Evolutionary conservation across 2,888 invertebrate genomes (phyloP), one percentile per base, ranked within the genome.

Genomic region (Cosmorhoe ocellata): DNA sequence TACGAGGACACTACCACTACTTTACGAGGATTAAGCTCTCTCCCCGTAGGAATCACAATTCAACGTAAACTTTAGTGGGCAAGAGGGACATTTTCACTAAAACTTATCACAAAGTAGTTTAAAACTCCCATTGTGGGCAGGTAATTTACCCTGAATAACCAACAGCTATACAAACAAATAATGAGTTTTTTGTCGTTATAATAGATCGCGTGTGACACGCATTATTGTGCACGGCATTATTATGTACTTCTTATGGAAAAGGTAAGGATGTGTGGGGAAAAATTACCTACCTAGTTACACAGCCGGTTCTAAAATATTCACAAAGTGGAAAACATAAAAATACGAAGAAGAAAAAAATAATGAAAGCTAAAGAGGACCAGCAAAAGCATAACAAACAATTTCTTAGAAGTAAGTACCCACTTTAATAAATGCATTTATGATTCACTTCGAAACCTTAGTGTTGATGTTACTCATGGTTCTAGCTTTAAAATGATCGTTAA

Each of bases 121-220:
- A 33, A 52, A 52, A 52, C 14, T 41, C 18, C 42, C 39, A 48
- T 51, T 59, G 49, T 57, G 46, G 49, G 43, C 53, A 48, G 44
- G 55, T 48, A 53, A 57, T 56, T 57, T 58, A 28, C 55, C 36
- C 14, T 48, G 46, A 51, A 61, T 60, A 56, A 54, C 39, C 22
- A 34, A 44, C 28, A 41, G 42, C 51, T 57, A 50, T 52, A 45
- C 32, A 45, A 41, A 45, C 32, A 45, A 41, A 50, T 46, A 52
- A 50, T 56, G 49, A 46, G 46, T 36, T 36, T 51, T 58, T 55
- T 51, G 43, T 52, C 40, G 42, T 52, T 46, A 47, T 57, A 48
- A 41, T 43, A 56, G 38, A 52, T 62, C 58, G 59, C 59, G 59
- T 59, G 62, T 53, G 49, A 43, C 62, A 62, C 56, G 59, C 58